Evolutionary conservation across 2,113 vertebrate species (phyloP), one percentile per base, ranked within the genome.

Genomic region (Sinocyclocheilus maitianheensis): DNA sequence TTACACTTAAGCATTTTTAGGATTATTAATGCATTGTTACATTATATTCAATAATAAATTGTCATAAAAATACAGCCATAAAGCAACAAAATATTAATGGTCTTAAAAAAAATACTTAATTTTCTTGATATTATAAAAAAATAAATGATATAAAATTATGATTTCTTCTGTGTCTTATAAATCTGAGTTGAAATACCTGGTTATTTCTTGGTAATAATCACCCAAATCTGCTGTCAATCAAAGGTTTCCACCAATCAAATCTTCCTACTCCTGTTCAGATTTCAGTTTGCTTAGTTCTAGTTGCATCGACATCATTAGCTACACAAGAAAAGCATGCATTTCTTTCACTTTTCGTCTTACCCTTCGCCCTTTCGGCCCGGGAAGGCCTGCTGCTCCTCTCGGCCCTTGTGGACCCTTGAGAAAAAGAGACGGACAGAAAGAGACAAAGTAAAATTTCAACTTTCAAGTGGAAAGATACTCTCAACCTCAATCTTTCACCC

Each of bases 281-380:
- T 67, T 5, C 63, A 30, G n/a, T 26, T 65, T 12, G 62, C 62
- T 26, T 65, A 26, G 62, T 12, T 65, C 3, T 12, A 11, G 24
- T 12, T 1, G n/a, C n/a, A 11, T 4, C 26, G 63, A 16, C 12
- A 30, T 30, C 63, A 67, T 13, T 67, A 67, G 60, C 34, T 26
- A 53, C 1, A 1, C 5, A 5, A 14, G 14, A 34, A 40, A 34
- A 74, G 20, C 40, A 20, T 55, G 0, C 9, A 24, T 20, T 81
- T 24, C 22, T 1, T 76, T 75, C 72, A 24, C 12, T 4, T 6
- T 22, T 37, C 14, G 40, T 94, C 96, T 97, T 95, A 99, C 98
- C 92, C 94, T 96, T 92, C 93, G 94, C 89, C 98, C 98, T 91
- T 98, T 98, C 20, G 93, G 88, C 79, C 98, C 98, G 72, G 93